phyloP scores from a whole-genome alignment of 2,797 vertebrate genomes.

The Enteromius afrohamiltoni region DNA sequence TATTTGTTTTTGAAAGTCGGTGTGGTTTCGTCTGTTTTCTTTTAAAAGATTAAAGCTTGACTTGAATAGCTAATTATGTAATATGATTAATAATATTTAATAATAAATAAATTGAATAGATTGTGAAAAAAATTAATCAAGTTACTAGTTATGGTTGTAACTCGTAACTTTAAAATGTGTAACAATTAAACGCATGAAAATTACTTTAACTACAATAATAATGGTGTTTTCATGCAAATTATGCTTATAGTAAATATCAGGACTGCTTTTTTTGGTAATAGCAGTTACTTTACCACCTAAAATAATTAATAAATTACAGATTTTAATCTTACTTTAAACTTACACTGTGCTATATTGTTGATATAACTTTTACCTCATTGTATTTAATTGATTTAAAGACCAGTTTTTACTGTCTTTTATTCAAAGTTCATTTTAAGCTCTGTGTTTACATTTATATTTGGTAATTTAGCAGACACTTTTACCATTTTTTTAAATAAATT shows the following conservation, averaged over 20 bases:
- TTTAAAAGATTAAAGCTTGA: background rate
- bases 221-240: too few species aligned
- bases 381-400: background rate
- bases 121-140: too few species aligned
- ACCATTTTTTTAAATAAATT: too few species aligned
- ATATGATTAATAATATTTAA: background rate
- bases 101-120: background rate
- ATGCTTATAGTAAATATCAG: too few species aligned
- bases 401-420: background rate
- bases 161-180: too few species aligned
- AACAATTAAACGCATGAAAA: too few species aligned
- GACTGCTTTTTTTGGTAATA: too few species aligned
- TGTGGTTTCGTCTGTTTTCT: background rate
- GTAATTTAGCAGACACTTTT: too few species aligned
- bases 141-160: background rate
- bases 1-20: background rate
- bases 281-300: background rate
- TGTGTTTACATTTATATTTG: too few species aligned
- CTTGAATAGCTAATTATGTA: background rate
- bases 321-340: background rate
- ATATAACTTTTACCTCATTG: background rate
- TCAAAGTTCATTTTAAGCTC: background rate
- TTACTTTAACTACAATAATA: too few species aligned
- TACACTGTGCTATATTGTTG: background rate
- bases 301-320: background rate